phyloP scores from a whole-genome alignment of 37 sponge, comb jelly and placozoan species.

The Spongia lamella region DNA sequence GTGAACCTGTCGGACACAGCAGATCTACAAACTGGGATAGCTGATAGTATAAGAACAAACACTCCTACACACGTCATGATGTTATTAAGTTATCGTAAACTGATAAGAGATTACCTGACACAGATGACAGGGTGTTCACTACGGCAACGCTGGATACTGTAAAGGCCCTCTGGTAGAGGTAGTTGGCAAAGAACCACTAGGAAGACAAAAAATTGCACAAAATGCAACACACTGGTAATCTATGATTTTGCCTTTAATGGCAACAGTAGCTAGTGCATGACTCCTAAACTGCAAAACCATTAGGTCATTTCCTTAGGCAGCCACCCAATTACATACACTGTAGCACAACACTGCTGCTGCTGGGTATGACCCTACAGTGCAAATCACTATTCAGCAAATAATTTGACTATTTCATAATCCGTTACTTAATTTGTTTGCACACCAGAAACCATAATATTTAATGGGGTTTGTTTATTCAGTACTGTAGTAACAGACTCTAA shows the following conservation, averaged over 20 bases:
- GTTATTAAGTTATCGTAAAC: slow-evolving; percentile 7
- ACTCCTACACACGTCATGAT: slow-evolving; percentile 37
- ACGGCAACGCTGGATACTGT: slow-evolving; percentile 48
- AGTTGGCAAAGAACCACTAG: slow-evolving; percentile 94
- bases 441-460: too few relatives aligned
- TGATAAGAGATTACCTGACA: slow-evolving; percentile 15
- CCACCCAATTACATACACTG: too few relatives aligned
- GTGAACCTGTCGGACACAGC: slow-evolving; percentile 66
- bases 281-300: background rate
- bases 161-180: slow-evolving; percentile 68
- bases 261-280: background rate
- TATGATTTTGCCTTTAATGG: background rate
- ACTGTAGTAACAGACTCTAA: too few relatives aligned
- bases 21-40: slow-evolving; percentile 46
- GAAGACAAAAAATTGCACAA: too few relatives aligned
- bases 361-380: too few relatives aligned
- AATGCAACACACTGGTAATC: background rate
- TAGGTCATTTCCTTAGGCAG: background rate
- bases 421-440: too few relatives aligned
- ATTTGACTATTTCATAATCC: too few relatives aligned
- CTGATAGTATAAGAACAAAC: slow-evolving; percentile 81
- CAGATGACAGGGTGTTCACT: slow-evolving; percentile 76
- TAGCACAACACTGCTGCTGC: too few relatives aligned
- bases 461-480: too few relatives aligned
- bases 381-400: too few relatives aligned